Evolutionary conservation across 2,113 vertebrate species (phyloP).

Genomic region (Gymnorhina tibicen): DNA sequence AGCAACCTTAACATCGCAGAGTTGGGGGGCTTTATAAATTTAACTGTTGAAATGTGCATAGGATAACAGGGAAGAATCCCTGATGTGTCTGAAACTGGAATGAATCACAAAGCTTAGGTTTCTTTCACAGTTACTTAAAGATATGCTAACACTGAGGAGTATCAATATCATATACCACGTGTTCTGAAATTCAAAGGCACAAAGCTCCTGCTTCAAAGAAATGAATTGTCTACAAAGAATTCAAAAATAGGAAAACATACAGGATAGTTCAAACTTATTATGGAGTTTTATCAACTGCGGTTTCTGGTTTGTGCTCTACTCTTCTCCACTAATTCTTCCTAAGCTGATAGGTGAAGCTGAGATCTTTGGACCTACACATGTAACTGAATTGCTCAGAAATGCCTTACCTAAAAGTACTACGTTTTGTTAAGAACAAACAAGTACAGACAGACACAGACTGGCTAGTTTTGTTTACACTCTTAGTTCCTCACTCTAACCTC

Average conservation of each 20-base stretch:
- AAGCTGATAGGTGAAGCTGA: not conserved
- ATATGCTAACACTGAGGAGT: not conserved
- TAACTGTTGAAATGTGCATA: not conserved
- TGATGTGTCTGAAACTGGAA: not conserved
- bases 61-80: not conserved
- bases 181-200: not conserved
- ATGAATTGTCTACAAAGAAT: not conserved
- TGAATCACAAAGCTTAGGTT: not conserved
- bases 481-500: not conserved
- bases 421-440: not conserved
- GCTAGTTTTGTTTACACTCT: not conserved
- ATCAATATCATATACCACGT: fast-evolving
- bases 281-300: not conserved
- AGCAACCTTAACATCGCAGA: not conserved
- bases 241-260: not conserved
- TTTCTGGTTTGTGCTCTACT: not conserved
- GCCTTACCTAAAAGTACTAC: not conserved
- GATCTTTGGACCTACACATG: not conserved
- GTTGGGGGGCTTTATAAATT: no score
- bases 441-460: not conserved
- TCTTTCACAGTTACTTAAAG: not conserved
- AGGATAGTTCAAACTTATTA: not conserved
- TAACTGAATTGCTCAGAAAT: not conserved
- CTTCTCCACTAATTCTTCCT: not conserved
- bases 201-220: not conserved